Base-by-base conservation (phyloP, 37 sponge, comb jelly and placozoan genomes). In the Amphimedon queenslandica region DNA sequence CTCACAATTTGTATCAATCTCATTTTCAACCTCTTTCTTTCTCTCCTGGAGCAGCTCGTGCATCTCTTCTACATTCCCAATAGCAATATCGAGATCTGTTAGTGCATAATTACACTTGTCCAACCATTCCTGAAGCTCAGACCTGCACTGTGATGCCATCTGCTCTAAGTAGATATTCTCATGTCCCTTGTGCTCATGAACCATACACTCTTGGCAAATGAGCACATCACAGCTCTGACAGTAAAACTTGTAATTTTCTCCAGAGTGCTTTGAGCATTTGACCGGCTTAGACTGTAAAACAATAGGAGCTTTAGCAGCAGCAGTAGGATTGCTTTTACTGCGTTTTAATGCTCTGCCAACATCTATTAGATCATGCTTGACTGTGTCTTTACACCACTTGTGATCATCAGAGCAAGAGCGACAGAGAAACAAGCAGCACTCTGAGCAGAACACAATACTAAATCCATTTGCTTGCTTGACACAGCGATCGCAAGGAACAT, bases 391-490 rank as follows among this genome's bases (percentile, higher is more conserved):
- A 21, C 75, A 55, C 8, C 35, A 66, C 23, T 56, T 31, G 35
- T 82, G 83, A 34, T 82, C 41, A 31, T 75, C 38, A 2, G 57
- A 27, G 42, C 83, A 82, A 3, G 60, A 23, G 11, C 58, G 68
- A 38, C 83, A 82, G n/a, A 82, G 76, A 41, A 82, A 82, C 29
- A 74, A 47, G 56, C 76, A 75, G 55, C 76, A 75, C 23, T 58
- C 55, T 35, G 57, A 66, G 65, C 83, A 82, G 70, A 82, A 82
- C 3, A 35, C 37, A 18, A 82, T 63, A 6, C 76, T 76, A 4
- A 69, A 40, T 8, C 83, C 74, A 33, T 69, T 71, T 66, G 65
- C 28, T n/a, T 63, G 20, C 29, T 37, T 32, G 2, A 82, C 51
- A 42, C 83, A 82, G 10, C 40, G 60, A 41, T 82, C 83, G 53